A percentile compares a stretch with the other conserved stretches of the same genome.
phyloP scores from a whole-genome alignment of 2,113 vertebrate species.

The Sinosuthora webbiana region DNA sequence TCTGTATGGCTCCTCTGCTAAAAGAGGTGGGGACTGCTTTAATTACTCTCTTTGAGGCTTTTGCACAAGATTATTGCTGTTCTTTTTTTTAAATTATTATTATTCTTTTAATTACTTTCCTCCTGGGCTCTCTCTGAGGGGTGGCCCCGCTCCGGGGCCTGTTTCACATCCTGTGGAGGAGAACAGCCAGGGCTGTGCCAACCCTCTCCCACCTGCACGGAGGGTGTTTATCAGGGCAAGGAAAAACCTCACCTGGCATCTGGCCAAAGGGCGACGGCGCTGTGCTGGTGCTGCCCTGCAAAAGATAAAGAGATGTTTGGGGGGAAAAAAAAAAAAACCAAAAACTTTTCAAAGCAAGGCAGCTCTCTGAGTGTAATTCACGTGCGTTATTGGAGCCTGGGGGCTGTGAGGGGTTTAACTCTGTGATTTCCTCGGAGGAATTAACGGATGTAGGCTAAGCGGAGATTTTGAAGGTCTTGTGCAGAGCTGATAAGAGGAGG shows the following conservation, averaged over 20 bases:
- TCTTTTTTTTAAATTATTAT: neutral
- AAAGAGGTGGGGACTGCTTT: neutral
- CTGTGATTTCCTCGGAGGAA: neutral
- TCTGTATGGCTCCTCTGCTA: neutral
- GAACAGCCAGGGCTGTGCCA: neutral
- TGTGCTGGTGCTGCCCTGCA: conserved; percentile 76
- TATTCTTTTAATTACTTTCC: neutral
- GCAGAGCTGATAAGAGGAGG: neutral
- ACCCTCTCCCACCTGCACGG: neutral
- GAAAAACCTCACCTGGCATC: conserved; percentile 82
- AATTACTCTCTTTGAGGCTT: neutral
- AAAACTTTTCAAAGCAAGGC: neutral
- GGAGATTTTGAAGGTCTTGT: neutral
- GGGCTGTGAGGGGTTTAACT: neutral
- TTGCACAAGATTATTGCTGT: neutral
- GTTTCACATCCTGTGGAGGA: neutral
- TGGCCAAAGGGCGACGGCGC: conserved; percentile 76
- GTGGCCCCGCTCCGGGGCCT: neutral
- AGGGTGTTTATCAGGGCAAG: neutral
- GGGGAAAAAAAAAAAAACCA: neutral
- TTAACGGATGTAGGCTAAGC: conserved; percentile 4
- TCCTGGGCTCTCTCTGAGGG: neutral
- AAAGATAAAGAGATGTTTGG: neutral
- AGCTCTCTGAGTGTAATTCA: neutral
- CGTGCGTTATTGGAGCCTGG: neutral